Conservation (phyloP, 2,113 vertebrate species). For the Gadus chalcogrammus region DNA sequence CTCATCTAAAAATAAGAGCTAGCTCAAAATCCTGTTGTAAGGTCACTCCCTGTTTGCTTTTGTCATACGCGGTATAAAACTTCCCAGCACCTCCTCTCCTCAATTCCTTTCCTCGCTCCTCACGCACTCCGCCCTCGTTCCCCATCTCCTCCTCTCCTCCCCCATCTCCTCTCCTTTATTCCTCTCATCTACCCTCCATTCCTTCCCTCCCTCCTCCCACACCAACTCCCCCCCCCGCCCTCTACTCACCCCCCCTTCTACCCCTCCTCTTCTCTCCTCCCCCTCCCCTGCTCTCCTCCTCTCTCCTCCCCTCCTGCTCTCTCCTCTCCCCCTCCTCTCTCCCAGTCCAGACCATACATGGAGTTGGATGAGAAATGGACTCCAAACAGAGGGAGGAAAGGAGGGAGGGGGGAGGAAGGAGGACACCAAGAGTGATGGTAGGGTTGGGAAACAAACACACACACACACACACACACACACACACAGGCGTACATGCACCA, state of each 20-base stretch:
- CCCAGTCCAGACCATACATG: constrained; percentile 53
- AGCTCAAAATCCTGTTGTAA: not conserved
- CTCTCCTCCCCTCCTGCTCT: too few relatives aligned
- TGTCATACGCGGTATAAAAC: not conserved
- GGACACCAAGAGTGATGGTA: too few relatives aligned
- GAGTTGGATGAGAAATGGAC: constrained; percentile 14
- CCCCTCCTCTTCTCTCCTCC: too few relatives aligned
- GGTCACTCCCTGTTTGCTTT: not conserved
- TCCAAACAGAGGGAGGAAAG: too few relatives aligned
- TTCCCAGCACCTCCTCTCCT: not conserved
- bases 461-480: constrained; percentile 7
- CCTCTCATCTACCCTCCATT: too few relatives aligned
- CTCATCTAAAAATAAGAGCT: not conserved
- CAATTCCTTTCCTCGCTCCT: not conserved
- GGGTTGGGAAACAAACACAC: not conserved
- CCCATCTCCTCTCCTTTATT: too few relatives aligned
- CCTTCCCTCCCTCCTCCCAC: too few relatives aligned
- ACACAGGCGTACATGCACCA: not conserved
- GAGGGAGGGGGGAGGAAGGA: too few relatives aligned
- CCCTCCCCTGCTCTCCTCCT: too few relatives aligned
- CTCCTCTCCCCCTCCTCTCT: not conserved
- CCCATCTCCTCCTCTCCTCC: not conserved
- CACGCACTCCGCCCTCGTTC: not conserved
- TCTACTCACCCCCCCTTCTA: too few relatives aligned
- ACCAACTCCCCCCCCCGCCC: not conserved